Percentiles rank a stretch among this genome's conserved stretches.
phyloP scores from a whole-genome alignment of 2,888 invertebrate genomes.

The Hololepta plana region DNA sequence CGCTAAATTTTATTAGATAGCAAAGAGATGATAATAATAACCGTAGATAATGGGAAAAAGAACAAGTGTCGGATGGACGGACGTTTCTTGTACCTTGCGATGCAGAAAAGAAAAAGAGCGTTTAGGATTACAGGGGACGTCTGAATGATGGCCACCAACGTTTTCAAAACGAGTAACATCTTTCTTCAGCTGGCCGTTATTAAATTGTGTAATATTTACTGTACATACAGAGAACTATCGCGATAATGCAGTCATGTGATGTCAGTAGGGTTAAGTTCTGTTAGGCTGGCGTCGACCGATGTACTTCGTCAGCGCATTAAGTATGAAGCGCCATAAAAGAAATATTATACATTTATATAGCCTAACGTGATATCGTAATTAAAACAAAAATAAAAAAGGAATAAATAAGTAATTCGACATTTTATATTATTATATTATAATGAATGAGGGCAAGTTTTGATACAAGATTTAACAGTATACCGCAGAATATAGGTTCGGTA shows the following conservation, averaged over 20 bases:
- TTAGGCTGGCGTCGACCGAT: slow-evolving; percentile 11
- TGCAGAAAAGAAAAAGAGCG: too few species aligned
- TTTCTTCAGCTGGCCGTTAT: slow-evolving; percentile 14
- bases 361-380: slow-evolving; percentile 27
- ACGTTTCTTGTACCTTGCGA: too few species aligned
- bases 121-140: too few species aligned
- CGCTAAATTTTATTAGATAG: too few species aligned
- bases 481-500: slow-evolving; percentile 16
- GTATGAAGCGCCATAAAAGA: background rate
- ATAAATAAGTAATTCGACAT: slow-evolving; percentile 20
- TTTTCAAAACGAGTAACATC: too few species aligned
- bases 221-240: slow-evolving; percentile 22
- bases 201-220: slow-evolving; percentile 23
- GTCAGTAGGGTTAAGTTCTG: slow-evolving; percentile 14
- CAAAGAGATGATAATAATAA: too few species aligned
- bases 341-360: slow-evolving; percentile 14
- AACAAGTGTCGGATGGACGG: slow-evolving; percentile 2
- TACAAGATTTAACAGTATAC: slow-evolving; percentile 27
- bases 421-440: slow-evolving; percentile 24
- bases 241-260: slow-evolving; percentile 19
- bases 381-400: too few species aligned
- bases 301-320: slow-evolving; percentile 10
- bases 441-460: slow-evolving; percentile 27
- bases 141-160: too few species aligned
- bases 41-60: slow-evolving; percentile 5